A percentile compares a stretch with the other conserved stretches of the same genome.
phyloP scores from a whole-genome alignment of 2,113 vertebrate species.

The Agapornis roseicollis region DNA sequence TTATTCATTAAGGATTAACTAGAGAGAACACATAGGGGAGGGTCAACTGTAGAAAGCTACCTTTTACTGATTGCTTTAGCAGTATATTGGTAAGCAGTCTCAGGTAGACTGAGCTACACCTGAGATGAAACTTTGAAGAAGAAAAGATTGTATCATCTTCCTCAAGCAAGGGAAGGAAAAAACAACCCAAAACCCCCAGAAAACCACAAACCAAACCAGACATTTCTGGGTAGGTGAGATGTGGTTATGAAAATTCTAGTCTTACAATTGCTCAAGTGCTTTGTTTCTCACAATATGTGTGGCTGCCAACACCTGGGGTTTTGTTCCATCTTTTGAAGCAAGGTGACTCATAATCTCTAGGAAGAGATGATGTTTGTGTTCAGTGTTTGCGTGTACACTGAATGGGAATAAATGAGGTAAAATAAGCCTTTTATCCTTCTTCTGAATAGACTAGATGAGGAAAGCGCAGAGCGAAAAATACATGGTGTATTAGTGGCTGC shows the following conservation, averaged over 20 bases:
- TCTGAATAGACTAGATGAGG: background rate
- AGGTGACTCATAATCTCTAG: background rate
- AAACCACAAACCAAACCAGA: background rate
- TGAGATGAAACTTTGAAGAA: background rate
- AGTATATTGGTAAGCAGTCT: background rate
- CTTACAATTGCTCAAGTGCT: background rate
- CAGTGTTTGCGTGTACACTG: background rate
- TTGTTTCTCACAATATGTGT: background rate
- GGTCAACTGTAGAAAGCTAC: background rate
- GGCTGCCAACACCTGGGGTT: background rate
- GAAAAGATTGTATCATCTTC: background rate
- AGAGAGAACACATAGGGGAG: background rate
- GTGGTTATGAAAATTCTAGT: background rate
- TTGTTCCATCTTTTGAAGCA: background rate
- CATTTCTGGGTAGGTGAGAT: background rate
- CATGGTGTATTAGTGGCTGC: background rate
- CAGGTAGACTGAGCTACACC: background rate
- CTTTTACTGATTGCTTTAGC: background rate
- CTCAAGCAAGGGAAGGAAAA: background rate
- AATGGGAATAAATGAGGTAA: background rate
- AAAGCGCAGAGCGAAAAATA: background rate
- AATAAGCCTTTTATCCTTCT: background rate
- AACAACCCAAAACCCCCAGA: background rate
- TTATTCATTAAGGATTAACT: background rate
- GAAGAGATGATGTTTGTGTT: background rate